Base-by-base conservation (phyloP, 1,140 invertebrate genomes). In the Caenorhabditis tropicalis region DNA sequence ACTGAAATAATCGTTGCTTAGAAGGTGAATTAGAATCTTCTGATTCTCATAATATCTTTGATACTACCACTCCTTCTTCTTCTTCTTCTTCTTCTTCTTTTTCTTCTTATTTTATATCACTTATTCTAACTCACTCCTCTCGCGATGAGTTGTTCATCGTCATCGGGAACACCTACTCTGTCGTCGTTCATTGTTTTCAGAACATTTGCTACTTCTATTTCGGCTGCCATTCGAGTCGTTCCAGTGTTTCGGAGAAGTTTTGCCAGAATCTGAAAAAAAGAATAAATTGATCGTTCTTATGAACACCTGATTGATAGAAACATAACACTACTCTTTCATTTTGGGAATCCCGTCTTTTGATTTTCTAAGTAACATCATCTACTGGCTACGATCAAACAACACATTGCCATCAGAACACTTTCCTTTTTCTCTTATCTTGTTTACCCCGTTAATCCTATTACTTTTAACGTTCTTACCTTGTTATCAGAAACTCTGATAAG, bases 401-500 rank as follows among this genome's bases (percentile, higher is more conserved):
- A 51, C 2, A 6, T 10, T 51, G 15, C 19, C 0, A 51, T n/a
- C 19, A n/a, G n/a, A 15, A 19, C 48, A n/a, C n/a, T n/a, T n/a
- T n/a, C n/a, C n/a, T 19, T 12, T 56, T 10, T 0, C 58, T 33
- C 4, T 36, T 65, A 65, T 74, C 65, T 24, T 31, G 7, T n/a
- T 56, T 56, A 24, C 21, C 53, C 53, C 24, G 10, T 12, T 43
- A 74, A 74, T 74, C 65, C 36, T 15, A 46, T 74, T 39, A 43
- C 4, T 36, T 7, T 19, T 31, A 65, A 36, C 9, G 12, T 10
- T 24, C 65, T 43, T 74, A 74, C 65, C 65, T 74, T 74, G n/a
- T 74, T 74, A 74, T 74, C 65, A 46, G 65, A 74, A 10, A 74
- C 65, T 74, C 65, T 74, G 65, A 74, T 74, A 74, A 74, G 65